Evolutionary conservation across 2,888 invertebrate species (phyloP), one percentile per base, ranked within the genome.

Genomic region (Dinocampus coccinellae): DNA sequence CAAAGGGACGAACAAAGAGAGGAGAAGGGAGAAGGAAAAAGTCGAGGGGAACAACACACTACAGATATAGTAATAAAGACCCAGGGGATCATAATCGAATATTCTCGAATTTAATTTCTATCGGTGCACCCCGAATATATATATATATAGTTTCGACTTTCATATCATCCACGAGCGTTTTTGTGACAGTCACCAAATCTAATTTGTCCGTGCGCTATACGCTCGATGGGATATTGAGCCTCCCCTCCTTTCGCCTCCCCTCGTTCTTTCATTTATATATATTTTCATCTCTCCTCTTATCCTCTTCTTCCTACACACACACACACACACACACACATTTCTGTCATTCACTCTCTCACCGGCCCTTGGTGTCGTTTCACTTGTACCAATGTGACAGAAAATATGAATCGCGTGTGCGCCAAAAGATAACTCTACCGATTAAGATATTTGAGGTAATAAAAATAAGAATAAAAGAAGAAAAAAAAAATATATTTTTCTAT

Each of bases 91-190:
- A 84, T 85, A 87, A 87, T 87, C 85, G 86, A 87, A 85, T 86
- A 85, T 85, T 84, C 85, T 84, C 83, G 82, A 86, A 87, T 87
- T 86, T 84, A 83, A 87, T 87, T 85, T 85, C 84, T 83, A 86
- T 86, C 84, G 84, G 80, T 81, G 79, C 80, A 80, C 78, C 75
- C 80, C 66, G 72, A 73, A 76, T 75, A 73, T 73, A 67, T 67
- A 73, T 73, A 73, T 72, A 73, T 73, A 77, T n/a, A n/a, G n/a
- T n/a, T 84, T 84, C 86, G 85, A 85, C 85, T 86, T 85, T 84
- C 85, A 85, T 86, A 84, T 84, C 85, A 82, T 78, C 77, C 84
- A 47, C 58, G 70, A 69, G 82, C 84, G 84, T 85, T 85, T 83
- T 86, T 84, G 84, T 83, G 85, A 84, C 84, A 83, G 83, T 81